Conservation (phyloP, 2,888 invertebrate genomes). For the Acrocyrtus sp. region DNA sequence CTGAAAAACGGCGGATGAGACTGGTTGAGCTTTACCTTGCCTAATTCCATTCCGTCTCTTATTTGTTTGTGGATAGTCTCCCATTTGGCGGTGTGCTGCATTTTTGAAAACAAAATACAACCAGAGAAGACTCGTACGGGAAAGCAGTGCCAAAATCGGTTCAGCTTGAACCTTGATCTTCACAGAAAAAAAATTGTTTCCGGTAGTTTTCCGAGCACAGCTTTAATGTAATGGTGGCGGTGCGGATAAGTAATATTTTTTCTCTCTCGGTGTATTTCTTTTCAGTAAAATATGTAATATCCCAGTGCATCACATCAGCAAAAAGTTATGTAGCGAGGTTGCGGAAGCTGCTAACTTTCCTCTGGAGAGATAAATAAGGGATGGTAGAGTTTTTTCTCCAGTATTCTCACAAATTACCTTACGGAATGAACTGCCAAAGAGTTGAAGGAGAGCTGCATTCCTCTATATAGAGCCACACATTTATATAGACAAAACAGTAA, state of each 20-base stretch:
- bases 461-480: too few species aligned
- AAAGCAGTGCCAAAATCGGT: too few species aligned
- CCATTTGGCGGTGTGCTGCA: too few species aligned
- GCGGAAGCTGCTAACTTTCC: background rate
- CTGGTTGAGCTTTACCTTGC: too few species aligned
- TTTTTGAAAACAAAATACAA: too few species aligned
- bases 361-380: background rate
- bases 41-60: too few species aligned
- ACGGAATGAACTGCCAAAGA: background rate
- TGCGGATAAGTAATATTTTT: background rate
- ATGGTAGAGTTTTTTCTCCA: background rate
- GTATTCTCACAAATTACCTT: background rate
- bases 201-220: background rate
- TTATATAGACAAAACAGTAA: background rate
- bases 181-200: conserved; percentile 3
- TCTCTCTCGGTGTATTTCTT: background rate
- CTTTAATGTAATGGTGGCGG: background rate
- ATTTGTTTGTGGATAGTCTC: too few species aligned
- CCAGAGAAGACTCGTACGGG: too few species aligned
- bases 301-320: too few species aligned
- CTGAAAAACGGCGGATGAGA: too few species aligned
- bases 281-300: background rate
- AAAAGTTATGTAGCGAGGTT: too few species aligned
- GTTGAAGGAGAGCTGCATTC: too few species aligned
- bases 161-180: conserved; percentile 15